These are phyloP conservation scores for Stenichneumon culpator DNA, from an alignment of 2,888 invertebrate genomes.

Conservation along the genomic window DNA sequence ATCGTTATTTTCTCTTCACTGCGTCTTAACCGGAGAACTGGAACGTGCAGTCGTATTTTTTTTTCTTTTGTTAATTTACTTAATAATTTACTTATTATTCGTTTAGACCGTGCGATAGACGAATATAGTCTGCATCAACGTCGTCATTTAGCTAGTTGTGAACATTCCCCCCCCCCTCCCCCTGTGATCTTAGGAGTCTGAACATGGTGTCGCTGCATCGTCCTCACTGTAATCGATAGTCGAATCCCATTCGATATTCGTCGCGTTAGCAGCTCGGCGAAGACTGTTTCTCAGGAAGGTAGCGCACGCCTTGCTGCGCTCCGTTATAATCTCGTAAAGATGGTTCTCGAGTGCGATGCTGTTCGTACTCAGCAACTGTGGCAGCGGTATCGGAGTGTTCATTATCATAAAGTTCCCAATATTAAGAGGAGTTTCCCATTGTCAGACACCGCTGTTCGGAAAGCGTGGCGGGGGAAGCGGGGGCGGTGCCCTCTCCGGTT, in stretches of 20 bases:
- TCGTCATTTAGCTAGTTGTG: slow-evolving; percentile 12
- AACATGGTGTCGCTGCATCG: slow-evolving; percentile 39
- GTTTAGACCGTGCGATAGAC: slow-evolving; percentile 45
- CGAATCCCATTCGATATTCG: slow-evolving; percentile 67
- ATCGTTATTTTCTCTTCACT: neutral
- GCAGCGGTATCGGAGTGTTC: slow-evolving; percentile 81
- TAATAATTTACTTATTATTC: slow-evolving; percentile 29
- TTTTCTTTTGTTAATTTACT: slow-evolving; percentile 12
- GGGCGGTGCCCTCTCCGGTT: slow-evolving; percentile 92
- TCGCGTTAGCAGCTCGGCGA: slow-evolving; percentile 74
- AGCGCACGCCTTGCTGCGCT: slow-evolving; percentile 89
- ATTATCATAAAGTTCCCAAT: slow-evolving; percentile 86
- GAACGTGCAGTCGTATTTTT: slow-evolving; percentile 18
- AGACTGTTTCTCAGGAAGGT: slow-evolving; percentile 90
- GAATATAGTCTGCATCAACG: slow-evolving; percentile 8
- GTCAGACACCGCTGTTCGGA: slow-evolving; percentile 93
- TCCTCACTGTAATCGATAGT: slow-evolving; percentile 55
- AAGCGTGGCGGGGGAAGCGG: slow-evolving; percentile 93
- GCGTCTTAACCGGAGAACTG: slow-evolving; percentile 25
- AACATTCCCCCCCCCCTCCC: slow-evolving; percentile 9
- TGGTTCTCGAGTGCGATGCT: slow-evolving; percentile 79
- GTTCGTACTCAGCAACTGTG: slow-evolving; percentile 82
- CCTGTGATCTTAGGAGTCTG: slow-evolving; percentile 36
- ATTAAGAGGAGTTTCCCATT: slow-evolving; percentile 89
- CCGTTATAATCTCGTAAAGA: slow-evolving; percentile 85